phyloP scores from a whole-genome alignment of 2,888 invertebrate species.

The Phytoseiulus persimilis region DNA sequence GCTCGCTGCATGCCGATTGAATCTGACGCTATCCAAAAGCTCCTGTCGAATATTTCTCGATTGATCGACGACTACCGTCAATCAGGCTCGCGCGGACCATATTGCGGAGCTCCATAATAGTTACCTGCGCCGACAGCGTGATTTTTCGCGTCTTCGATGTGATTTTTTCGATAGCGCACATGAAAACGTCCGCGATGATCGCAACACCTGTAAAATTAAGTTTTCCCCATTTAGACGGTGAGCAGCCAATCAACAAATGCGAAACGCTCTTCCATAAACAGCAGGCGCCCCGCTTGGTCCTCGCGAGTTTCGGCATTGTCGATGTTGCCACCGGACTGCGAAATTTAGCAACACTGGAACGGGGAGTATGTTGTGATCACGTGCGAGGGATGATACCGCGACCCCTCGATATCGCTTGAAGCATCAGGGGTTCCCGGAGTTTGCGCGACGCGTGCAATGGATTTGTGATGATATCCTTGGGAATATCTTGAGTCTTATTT shows the following conservation, averaged over 20 bases:
- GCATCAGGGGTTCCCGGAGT: not conserved
- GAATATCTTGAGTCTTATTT: constrained; percentile 22
- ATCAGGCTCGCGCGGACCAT: too few relatives aligned
- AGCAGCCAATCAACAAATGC: too few relatives aligned
- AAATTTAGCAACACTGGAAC: not conserved
- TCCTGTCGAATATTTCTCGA: too few relatives aligned
- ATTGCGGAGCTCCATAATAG: not conserved
- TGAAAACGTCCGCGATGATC: constrained; percentile 58
- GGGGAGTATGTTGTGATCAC: not conserved
- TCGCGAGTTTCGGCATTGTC: not conserved
- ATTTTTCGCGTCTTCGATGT: constrained; percentile 54
- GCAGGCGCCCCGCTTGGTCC: too few relatives aligned
- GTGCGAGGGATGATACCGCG: constrained; percentile 5
- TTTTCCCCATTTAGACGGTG: too few relatives aligned
- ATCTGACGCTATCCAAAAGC: too few relatives aligned
- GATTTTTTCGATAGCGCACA: constrained; percentile 57
- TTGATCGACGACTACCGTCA: too few relatives aligned
- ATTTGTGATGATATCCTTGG: constrained; percentile 38
- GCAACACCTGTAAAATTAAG: constrained; percentile 49
- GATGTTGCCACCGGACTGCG: not conserved
- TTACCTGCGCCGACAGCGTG: constrained; percentile 45
- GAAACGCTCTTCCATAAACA: too few relatives aligned
- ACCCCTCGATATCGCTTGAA: not conserved
- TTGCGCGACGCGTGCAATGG: constrained; percentile 25
- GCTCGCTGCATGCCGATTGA: too few relatives aligned